Base-by-base conservation (phyloP, 2,113 vertebrate genomes). In the Ibidorhyncha struthersii region DNA sequence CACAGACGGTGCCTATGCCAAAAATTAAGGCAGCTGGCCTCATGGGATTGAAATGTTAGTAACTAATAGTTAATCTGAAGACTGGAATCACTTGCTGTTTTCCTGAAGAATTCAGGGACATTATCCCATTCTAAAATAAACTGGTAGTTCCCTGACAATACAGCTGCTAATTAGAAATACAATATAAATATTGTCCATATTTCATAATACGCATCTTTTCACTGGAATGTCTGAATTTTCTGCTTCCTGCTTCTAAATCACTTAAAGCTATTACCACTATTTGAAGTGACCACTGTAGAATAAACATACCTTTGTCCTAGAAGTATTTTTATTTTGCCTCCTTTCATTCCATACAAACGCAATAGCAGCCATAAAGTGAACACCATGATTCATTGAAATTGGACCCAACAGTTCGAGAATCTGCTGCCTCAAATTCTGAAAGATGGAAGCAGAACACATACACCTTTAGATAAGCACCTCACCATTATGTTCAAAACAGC, bases 291-390 rank as follows among this genome's bases (percentile, higher is more conserved):
- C 50, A 21, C 3, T 30, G 16, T 22, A 50, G 38, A 41, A 86
- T 7, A 91, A 49, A 78, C 89, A 45, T 90, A 99, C 99, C 98
- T 99, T 99, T 96, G 99, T 99, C 94, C 99, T 98, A n/a, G 98
- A 97, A 67, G 98, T 89, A 50, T 97, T 97, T 97, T 99, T 99
- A 80, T 98, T 98, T 78, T 98, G 99, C 90, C 98, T 99, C 96
- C 99, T 99, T 97, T 99, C 99, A 96, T 99, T 99, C 99, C 99
- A 99, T 30, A 99, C 99, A 89, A 99, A 99, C 1, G 99, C 99
- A 90, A 99, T 99, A 29, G 99, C 99, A 94, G 99, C 99, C 99
- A 99, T 99, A 96, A 99, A 99, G 90, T 99, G 99, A 91, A 99
- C 98, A 4, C 99, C 99, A 7, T 99, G 99, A 97, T 99, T 99